Percentiles rank a stretch among this genome's conserved stretches.
Conservation (phyloP, 1,140 invertebrate species). For the Trigoniulus corallinus region DNA sequence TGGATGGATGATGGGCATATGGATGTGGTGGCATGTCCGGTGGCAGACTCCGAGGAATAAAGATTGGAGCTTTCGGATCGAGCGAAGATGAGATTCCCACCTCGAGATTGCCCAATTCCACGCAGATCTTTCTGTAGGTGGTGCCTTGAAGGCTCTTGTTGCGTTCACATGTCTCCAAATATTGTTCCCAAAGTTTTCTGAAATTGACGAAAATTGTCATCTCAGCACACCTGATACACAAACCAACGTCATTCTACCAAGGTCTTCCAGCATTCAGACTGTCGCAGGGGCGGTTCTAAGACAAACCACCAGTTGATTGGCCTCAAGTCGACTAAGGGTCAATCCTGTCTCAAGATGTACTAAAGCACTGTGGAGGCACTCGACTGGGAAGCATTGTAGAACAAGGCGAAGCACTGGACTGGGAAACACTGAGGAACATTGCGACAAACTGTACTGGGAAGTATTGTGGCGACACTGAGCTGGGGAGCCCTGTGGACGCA, state of each 20-base stretch:
- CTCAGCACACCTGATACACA: too few relatives aligned
- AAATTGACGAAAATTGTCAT: slow-evolving; percentile 9
- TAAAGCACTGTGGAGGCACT: too few relatives aligned
- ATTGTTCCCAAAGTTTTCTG: slow-evolving; percentile 64
- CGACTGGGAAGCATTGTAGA: too few relatives aligned
- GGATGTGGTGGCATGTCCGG: slow-evolving; percentile 9
- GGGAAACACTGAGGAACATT: too few relatives aligned
- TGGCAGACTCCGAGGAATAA: slow-evolving; percentile 35
- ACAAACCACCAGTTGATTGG: neutral
- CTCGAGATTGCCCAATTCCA: slow-evolving; percentile 52
- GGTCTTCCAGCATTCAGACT: too few relatives aligned
- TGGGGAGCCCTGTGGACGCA: too few relatives aligned
- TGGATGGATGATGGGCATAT: neutral
- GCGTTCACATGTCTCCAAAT: slow-evolving; percentile 51
- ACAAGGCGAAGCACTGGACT: too few relatives aligned
- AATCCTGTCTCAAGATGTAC: too few relatives aligned
- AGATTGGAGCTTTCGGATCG: slow-evolving; percentile 67
- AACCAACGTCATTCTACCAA: neutral
- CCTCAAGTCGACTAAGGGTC: too few relatives aligned
- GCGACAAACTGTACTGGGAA: too few relatives aligned
- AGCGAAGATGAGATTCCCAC: slow-evolving; percentile 53
- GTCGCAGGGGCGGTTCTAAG: neutral
- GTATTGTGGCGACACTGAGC: too few relatives aligned
- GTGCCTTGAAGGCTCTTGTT: slow-evolving; percentile 60
- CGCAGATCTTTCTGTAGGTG: slow-evolving; percentile 44